Evolutionary conservation across 2,888 invertebrate species (phyloP).

Genomic region (Therioaphis trifolii): DNA sequence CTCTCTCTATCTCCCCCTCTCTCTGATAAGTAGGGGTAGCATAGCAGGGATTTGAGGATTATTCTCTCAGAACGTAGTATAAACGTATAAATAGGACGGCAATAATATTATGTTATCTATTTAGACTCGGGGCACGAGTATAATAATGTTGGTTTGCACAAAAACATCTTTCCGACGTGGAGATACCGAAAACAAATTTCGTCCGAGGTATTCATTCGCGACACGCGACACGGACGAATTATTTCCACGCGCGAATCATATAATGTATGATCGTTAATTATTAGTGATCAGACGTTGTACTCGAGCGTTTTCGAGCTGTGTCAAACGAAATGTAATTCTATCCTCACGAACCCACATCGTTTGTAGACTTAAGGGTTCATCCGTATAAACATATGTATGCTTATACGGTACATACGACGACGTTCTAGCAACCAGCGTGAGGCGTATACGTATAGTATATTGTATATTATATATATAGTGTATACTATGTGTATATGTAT

Average conservation of each 20-base stretch:
- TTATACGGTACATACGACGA: no score
- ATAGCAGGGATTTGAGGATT: constrained; percentile 39
- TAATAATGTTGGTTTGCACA: constrained; percentile 32
- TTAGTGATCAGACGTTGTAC: not conserved
- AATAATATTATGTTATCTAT: constrained; percentile 19
- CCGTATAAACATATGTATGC: no score
- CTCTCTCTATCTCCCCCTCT: no score
- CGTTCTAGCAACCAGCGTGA: no score
- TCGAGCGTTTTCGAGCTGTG: no score
- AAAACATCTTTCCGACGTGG: constrained; percentile 15
- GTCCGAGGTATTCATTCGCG: not conserved
- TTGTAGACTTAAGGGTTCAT: no score
- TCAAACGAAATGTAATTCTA: not conserved
- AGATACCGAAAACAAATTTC: constrained; percentile 2
- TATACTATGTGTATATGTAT: no score
- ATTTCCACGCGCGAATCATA: not conserved
- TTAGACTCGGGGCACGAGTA: constrained; percentile 9
- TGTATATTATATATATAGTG: not conserved
- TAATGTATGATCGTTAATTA: not conserved
- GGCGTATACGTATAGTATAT: no score
- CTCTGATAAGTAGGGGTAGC: constrained; percentile 37
- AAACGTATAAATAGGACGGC: constrained; percentile 26
- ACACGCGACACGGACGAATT: not conserved
- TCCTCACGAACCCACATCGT: no score
- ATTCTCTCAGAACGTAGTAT: constrained; percentile 30